Evolutionary conservation across 2,113 vertebrate species (phyloP), one percentile per base, ranked within the genome.

Genomic region (Ranitomeya variabilis): DNA sequence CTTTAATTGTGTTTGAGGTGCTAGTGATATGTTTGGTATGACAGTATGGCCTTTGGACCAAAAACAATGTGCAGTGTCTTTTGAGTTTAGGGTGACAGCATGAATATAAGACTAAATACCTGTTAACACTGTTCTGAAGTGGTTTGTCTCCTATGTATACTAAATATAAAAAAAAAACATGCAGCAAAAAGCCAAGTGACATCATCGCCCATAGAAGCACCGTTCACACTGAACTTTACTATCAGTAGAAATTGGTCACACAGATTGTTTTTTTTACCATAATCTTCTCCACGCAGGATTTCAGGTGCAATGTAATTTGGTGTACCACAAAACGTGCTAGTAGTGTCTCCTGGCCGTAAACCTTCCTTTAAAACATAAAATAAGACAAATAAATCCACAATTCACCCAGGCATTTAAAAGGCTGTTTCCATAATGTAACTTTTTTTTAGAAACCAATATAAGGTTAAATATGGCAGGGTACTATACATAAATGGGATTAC

Each of bases 221-320:
- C 66, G 26, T 6, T 21, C 55, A 57, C 0, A 57, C 9, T 11
- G 7, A n/a, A 10, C 64, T n/a, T 66, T 8, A 66, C 64, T 9
- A 66, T 66, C 7, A n/a, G 19, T 1, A 10, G 21, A 18, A 15
- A 37, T 71, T 23, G 31, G 26, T 5, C 13, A 26, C 15, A 71
- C 14, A 31, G 31, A 31, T 71, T 6, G 37, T 15, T 19, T 51
- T 21, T 67, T 9, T 96, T 96, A 99, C 98, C 98, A 66, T 99
- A 99, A 93, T 99, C 98, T 91, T 99, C 98, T 94, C 98, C 98
- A 92, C 98, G 90, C 87, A 99, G 95, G 92, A 99, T 99, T 93
- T 99, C 98, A 1, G 98, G 98, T 91, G 98, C 98, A 69, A 99
- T 99, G 90, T 99, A 99, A 94, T 99, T 99, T 85, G 98, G 98